Evolutionary conservation across 2,888 invertebrate species (phyloP), one percentile per base, ranked within the genome.

Genomic region (Pantelozetes paolii): DNA sequence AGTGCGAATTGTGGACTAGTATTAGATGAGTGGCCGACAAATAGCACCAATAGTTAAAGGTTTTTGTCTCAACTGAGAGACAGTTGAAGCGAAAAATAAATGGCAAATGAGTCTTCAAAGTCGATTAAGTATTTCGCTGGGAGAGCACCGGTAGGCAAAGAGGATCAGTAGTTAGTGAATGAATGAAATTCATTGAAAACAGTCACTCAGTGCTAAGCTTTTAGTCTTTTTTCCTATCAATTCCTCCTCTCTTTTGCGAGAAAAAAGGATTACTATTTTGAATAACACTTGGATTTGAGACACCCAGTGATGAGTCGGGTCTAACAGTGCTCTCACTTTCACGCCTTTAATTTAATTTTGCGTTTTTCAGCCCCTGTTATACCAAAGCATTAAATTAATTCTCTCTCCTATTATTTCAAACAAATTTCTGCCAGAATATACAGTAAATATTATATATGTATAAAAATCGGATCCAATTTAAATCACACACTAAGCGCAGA

Each of bases 311-410:
- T 26, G 26, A 54, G 54, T 45, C n/a, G n/a, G 15, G 18, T 45
- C n/a, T 45, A 15, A 18, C n/a, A 9, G n/a, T 59, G 59, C 62
- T 18, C 32, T 62, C 62, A 36, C 62, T 62, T 62, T 62, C 32
- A 62, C 62, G 62, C 62, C 32, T 62, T 36, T 62, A 62, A 62
- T 62, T 62, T 32, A 62, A 62, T 62, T 36, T 62, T 62, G 15
- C 23, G 28, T 28, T 13, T 59, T 50, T 15, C 20, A 23, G 2
- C 15, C 26, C 11, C 54, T 54, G 11, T 50, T 20, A 6, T 54
- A 2, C 26, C 8, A 26, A 54, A n/a, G n/a, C 20, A 50, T 50
- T 50, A 36, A 36, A 50, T 50, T n/a, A 50, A n/a, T 50, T 45
- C 45, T n/a, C n/a, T n/a, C n/a, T n/a, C n/a, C n/a, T n/a, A n/a